Evolutionary conservation across 2,797 vertebrate genomes (phyloP), one percentile per base, ranked within the genome.

Genomic region (Pterois miles): DNA sequence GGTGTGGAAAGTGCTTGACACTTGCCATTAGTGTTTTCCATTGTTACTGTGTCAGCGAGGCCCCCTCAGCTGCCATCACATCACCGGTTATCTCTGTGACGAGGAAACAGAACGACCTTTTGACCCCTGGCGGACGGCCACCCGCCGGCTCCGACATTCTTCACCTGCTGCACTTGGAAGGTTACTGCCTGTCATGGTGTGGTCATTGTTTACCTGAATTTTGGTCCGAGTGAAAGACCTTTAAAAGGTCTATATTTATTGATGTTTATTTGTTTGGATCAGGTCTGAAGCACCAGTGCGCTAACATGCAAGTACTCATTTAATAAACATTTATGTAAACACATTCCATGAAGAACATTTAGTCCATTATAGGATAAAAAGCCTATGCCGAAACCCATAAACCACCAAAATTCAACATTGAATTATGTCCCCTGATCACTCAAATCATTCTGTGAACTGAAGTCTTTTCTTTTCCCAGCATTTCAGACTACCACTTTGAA

Each of bases 1-100:
- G 59, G 78, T 23, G 72, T 82, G 83, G 77, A 81, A 85, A 89
- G 78, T 71, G 69, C 75, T 82, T 89, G 89, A 91, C 88, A 88
- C 83, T 76, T 84, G 87, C 79, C 76, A 68, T 76, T 80, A 71
- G 83, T 71, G 71, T 77, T 80, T 81, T 73, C 73, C 50, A 69
- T 68, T 65, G 74, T 67, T 71, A 59, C 36, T 78, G 66, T 85
- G 81, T 82, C 87, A 84, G 74, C 10, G 7, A 70, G 56, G 68
- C 52, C 56, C 67, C 67, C 62, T 82, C 76, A 68, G 85, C 83
- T 80, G 81, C 80, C 82, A 68, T 83, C 78, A 74, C 73, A 74
- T 76, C 57, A 65, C 71, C 80, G 83, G 82, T 91, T 83, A 83
- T 90, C 83, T 80, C 54, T 53, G 29, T 63, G 65, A 76, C 63